Conservation (phyloP, 2,888 invertebrate species). For the Drosophila affinis region DNA sequence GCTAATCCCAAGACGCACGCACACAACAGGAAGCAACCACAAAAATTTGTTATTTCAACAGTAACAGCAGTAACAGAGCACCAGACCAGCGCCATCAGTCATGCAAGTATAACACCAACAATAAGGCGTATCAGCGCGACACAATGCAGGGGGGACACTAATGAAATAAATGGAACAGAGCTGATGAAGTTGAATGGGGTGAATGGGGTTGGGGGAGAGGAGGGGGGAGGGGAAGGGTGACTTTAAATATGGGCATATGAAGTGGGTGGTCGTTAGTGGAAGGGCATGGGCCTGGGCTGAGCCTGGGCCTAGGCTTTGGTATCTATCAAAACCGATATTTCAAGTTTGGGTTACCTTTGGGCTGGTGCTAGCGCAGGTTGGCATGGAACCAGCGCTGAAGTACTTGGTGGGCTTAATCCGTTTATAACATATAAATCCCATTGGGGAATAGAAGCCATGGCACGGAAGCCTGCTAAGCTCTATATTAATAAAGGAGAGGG, state of each 20-base stretch:
- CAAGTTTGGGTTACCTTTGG: slow-evolving; percentile 11
- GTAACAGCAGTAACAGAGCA: slow-evolving; percentile 58
- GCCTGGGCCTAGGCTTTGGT: slow-evolving; percentile 1
- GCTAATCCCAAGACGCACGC: slow-evolving; percentile 73
- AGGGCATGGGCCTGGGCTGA: neutral
- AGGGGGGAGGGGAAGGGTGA: slow-evolving; percentile 27
- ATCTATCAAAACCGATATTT: slow-evolving; percentile 25
- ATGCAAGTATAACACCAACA: slow-evolving; percentile 55
- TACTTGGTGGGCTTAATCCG: slow-evolving; percentile 55
- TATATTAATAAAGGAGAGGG: slow-evolving; percentile 44
- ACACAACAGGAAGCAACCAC: slow-evolving; percentile 75
- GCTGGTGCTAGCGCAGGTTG: slow-evolving; percentile 6
- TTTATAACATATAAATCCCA: slow-evolving; percentile 51
- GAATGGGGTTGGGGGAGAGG: slow-evolving; percentile 1
- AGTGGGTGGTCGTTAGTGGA: slow-evolving; percentile 19
- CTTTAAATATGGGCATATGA: slow-evolving; percentile 25
- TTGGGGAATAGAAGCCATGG: slow-evolving; percentile 56
- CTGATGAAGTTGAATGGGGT: neutral
- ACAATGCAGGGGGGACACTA: slow-evolving; percentile 47
- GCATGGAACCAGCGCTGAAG: slow-evolving; percentile 1
- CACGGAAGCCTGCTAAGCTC: slow-evolving; percentile 53
- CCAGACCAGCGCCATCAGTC: slow-evolving; percentile 45
- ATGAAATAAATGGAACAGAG: slow-evolving; percentile 60
- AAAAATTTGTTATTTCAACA: slow-evolving; percentile 73
- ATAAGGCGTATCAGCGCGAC: slow-evolving; percentile 50